Conservation (phyloP, 1,140 invertebrate genomes). For the Drosophila insularis region DNA sequence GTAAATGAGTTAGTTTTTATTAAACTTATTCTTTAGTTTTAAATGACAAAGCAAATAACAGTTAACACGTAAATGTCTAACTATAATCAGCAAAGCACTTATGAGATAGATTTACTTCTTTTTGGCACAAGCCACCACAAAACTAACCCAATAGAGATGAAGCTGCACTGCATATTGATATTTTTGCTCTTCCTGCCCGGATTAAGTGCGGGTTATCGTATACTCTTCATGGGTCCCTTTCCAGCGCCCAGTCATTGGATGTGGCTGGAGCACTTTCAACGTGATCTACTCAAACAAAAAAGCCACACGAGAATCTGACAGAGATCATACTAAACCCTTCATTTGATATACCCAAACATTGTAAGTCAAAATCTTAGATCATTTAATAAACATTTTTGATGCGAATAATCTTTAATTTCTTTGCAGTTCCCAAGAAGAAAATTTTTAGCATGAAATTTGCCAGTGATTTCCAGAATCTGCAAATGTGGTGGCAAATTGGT, state of each 20-base stretch:
- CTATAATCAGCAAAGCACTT: too few relatives aligned
- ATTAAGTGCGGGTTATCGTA: slow-evolving; percentile 46
- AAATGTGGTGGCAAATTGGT: slow-evolving; percentile 82
- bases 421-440: slow-evolving; percentile 72
- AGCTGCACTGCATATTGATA: slow-evolving; percentile 44
- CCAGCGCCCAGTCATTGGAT: slow-evolving; percentile 83
- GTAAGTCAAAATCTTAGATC: slow-evolving; percentile 62
- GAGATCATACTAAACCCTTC: slow-evolving; percentile 83
- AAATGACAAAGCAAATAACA: too few relatives aligned
- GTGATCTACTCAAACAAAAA: slow-evolving; percentile 83
- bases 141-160: too few relatives aligned
- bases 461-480: slow-evolving; percentile 73
- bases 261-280: slow-evolving; percentile 84
- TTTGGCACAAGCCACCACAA: too few relatives aligned
- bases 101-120: too few relatives aligned
- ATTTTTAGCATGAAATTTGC: slow-evolving; percentile 76
- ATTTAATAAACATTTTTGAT: not conserved
- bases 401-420: not conserved
- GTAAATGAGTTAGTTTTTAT: too few relatives aligned
- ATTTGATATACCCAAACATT: slow-evolving; percentile 83
- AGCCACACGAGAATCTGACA: slow-evolving; percentile 83
- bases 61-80: too few relatives aligned
- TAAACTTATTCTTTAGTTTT: too few relatives aligned
- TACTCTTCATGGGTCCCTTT: slow-evolving; percentile 80
- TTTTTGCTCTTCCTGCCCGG: slow-evolving; percentile 32